Base-by-base conservation (phyloP, 1,140 invertebrate species). In the Brachystomella parvula region DNA sequence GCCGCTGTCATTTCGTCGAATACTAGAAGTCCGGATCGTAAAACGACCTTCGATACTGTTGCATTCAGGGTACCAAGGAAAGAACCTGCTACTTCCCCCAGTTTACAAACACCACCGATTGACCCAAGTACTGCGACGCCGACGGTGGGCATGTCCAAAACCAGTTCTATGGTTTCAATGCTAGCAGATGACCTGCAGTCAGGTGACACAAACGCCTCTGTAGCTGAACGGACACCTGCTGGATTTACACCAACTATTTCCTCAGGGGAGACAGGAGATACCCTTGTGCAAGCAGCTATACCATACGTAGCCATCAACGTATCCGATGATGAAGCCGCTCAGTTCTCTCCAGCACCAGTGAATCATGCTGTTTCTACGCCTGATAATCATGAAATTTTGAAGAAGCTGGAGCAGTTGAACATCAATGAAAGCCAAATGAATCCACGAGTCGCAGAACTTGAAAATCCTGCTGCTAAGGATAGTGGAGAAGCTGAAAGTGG, bases 31-130 rank as follows among this genome's bases (percentile, higher is more conserved):
- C 26, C 3, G 19, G 28, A 61, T 1, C 19, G 65, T 0, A 67
- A 62, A 35, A 66, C 66, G 1, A 57, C 66, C 15, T 73, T 68
- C 47, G 66, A 73, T 57, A 68, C 71, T 2, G 70, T 73, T 47
- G 68, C 71, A 21, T 73, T 73, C 29, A 65, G 61, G 6, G 49
- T 61, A 21, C 59, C 68, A 15, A 70, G 64, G 49, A 65, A 64
- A 53, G 71, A 73, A 39, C 24, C 44, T 12, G 47, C 30, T 15
- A 33, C 53, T n/a, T 47, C 21, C 30, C 12, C 9, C 58, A 24
- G 28, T 15, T 62, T 26, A 62, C 30, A 44, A 12, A 6, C 60
- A 44, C 33, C 60, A 19, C 32, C 60, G 15, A 26, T 44, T 3
- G 32, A 60, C 9, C 29, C 32, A 59, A 26, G 17, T 26, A 30